Evolutionary conservation across 2,797 vertebrate genomes (phyloP).

Genomic region (Prunella strophiata): DNA sequence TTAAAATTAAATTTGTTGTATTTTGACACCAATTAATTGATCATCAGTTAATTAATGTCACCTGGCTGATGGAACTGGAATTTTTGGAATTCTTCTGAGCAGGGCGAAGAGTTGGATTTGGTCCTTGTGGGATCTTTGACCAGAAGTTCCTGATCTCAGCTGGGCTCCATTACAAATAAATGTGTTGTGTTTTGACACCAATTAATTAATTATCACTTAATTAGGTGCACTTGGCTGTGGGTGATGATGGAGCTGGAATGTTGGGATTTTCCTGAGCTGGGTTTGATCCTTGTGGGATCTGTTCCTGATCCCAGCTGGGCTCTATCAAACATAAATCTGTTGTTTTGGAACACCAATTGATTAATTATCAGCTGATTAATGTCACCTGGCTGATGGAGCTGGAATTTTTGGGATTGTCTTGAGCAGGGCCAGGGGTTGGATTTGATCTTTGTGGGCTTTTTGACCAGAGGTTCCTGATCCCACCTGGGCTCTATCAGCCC

Average conservation of each 20-base stretch:
- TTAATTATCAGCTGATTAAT: neutral
- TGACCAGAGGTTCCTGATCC: too few relatives aligned
- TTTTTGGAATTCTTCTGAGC: rapidly evolving
- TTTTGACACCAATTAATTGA: neutral
- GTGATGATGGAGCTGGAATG: neutral
- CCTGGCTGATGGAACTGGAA: neutral
- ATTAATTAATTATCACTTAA: neutral
- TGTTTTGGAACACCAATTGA: neutral
- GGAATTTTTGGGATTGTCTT: neutral
- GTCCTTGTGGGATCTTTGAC: neutral
- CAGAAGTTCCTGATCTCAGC: neutral
- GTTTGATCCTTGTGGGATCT: neutral
- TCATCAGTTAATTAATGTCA: neutral
- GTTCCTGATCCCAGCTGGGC: neutral
- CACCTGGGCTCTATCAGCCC: neutral
- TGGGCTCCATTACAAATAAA: neutral
- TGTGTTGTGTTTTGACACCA: neutral
- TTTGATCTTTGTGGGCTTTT: too few relatives aligned
- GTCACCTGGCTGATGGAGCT: neutral
- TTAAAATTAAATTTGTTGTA: neutral
- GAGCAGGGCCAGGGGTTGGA: too few relatives aligned
- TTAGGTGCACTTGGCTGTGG: neutral
- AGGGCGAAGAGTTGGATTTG: rapidly evolving
- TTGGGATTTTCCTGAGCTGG: rapidly evolving
- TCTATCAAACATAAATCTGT: too few relatives aligned